Conservation (phyloP, 2,113 vertebrate species). For the Fulica atra region DNA sequence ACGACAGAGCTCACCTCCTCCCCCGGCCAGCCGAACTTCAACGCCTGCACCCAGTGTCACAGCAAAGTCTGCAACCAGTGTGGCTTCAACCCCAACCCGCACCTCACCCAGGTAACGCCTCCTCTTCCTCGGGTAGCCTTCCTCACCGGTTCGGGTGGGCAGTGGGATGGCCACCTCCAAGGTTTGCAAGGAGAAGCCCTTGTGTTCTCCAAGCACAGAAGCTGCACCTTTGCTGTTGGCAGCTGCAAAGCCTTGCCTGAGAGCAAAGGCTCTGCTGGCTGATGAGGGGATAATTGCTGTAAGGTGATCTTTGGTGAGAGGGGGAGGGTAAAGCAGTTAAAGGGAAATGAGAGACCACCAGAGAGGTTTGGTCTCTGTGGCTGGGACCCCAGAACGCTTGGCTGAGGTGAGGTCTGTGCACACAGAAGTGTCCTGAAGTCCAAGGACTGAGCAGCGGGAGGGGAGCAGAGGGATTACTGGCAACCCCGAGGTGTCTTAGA, state of each 20-base stretch:
- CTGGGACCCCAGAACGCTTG: neutral
- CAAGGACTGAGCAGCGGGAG: neutral
- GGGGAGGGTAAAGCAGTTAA: neutral
- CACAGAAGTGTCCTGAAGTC: neutral
- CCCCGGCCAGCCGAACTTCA: constrained; percentile 89
- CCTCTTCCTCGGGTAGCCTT: neutral
- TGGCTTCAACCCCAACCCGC: constrained; percentile 98
- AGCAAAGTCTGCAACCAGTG: constrained; percentile 97
- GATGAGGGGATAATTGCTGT: neutral
- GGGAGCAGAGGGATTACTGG: neutral
- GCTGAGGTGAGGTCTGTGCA: constrained; percentile 73
- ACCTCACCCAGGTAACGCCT: constrained; percentile 92
- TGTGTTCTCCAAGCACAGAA: neutral
- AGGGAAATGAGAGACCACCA: neutral
- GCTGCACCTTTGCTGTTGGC: neutral
- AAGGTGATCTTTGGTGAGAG: neutral
- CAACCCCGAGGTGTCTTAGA: neutral
- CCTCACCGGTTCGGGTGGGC: fast-evolving
- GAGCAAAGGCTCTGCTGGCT: neutral
- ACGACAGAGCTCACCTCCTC: constrained; percentile 91
- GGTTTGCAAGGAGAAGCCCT: neutral
- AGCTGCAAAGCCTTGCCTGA: neutral
- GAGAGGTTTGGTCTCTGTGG: neutral
- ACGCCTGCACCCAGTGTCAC: constrained; percentile 94
- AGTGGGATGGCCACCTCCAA: fast-evolving